Evolutionary conservation across 1,140 invertebrate genomes (phyloP).

Genomic region (Bombus vancouverensis): DNA sequence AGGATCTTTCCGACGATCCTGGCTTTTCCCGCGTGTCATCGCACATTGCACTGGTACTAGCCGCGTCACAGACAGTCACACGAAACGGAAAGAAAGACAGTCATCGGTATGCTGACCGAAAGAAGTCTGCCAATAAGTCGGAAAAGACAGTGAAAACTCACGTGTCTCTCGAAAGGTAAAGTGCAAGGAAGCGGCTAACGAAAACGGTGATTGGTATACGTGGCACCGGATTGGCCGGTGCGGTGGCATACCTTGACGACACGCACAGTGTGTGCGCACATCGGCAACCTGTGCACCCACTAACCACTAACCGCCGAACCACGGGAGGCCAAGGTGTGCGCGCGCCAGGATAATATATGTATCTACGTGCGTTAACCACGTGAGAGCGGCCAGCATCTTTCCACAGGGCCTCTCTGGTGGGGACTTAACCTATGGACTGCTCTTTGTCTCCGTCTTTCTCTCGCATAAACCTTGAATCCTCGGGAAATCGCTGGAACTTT

Average conservation of each 20-base stretch:
- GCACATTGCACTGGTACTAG: constrained; percentile 9
- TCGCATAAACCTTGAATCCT: constrained; percentile 21
- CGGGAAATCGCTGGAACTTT: constrained; percentile 34
- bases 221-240: constrained; percentile 45
- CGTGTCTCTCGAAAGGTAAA: background rate
- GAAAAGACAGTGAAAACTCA: constrained; percentile 14
- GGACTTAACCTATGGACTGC: constrained; percentile 56
- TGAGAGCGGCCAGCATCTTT: constrained; percentile 73
- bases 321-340: constrained; percentile 73
- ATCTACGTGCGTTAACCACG: constrained; percentile 73
- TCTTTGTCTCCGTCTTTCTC: constrained; percentile 43
- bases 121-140: constrained; percentile 1
- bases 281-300: constrained; percentile 77
- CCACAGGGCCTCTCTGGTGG: constrained; percentile 57
- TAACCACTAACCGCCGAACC: constrained; percentile 70
- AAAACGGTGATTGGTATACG: constrained; percentile 59
- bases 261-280: constrained; percentile 58
- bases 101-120: background rate
- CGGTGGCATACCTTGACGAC: constrained; percentile 50
- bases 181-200: constrained; percentile 57
- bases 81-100: background rate
- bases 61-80: background rate
- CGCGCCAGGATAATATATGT: constrained; percentile 76
- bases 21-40: constrained; percentile 15
- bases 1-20: background rate